phyloP scores from a whole-genome alignment of 2,888 invertebrate species.

The Stegophylla sp. region DNA sequence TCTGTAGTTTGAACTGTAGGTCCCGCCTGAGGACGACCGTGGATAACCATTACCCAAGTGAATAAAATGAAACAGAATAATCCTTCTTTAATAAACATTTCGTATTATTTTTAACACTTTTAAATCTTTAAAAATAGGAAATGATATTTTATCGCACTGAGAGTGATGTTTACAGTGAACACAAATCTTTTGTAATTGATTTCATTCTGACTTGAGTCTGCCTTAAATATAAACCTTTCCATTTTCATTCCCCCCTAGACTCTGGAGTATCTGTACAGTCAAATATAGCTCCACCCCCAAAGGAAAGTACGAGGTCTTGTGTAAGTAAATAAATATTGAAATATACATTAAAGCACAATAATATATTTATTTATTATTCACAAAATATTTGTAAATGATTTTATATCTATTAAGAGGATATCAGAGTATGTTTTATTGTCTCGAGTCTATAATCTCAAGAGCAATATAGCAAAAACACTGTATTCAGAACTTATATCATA shows the following conservation, averaged over 20 bases:
- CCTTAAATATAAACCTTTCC: constrained; percentile 56
- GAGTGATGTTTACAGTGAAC: constrained; percentile 6
- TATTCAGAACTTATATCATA: too few species aligned
- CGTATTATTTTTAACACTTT: not conserved
- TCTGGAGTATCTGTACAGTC: not conserved
- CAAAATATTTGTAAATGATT: too few species aligned
- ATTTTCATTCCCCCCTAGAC: constrained; percentile 28
- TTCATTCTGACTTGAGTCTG: constrained; percentile 23
- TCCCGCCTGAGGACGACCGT: constrained; percentile 37
- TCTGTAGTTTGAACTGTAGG: constrained; percentile 15
- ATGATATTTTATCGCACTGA: not conserved
- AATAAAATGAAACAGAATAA: constrained; percentile 23
- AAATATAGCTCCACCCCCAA: constrained; percentile 44
- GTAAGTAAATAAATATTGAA: constrained; percentile 24
- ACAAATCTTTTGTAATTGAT: constrained; percentile 28
- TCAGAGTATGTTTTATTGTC: too few species aligned
- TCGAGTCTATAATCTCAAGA: too few species aligned
- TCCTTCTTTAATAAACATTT: constrained; percentile 32
- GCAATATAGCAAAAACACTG: too few species aligned
- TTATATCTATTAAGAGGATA: too few species aligned
- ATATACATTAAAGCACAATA: constrained; percentile 3
- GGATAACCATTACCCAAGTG: constrained; percentile 14
- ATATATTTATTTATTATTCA: constrained; percentile 5
- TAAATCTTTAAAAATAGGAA: not conserved
- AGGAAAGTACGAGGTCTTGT: constrained; percentile 38